These are phyloP conservation scores for Anastrepha ludens DNA, from an alignment of 1,140 invertebrate species.

Conservation along the genomic window DNA sequence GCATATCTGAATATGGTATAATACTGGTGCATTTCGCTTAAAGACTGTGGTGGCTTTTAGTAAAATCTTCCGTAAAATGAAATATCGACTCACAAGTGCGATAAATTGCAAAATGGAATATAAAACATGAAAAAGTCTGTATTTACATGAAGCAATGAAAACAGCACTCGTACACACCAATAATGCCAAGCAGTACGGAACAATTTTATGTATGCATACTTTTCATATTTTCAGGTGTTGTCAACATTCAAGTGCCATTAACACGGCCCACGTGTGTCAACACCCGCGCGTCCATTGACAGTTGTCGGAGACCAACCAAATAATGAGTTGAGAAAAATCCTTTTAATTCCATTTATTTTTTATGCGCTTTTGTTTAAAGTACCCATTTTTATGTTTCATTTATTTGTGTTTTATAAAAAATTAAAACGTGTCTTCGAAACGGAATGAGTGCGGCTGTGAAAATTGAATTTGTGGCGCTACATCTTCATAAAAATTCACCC, in stretches of 20 bases:
- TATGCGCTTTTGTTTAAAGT: background rate
- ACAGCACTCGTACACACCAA: background rate
- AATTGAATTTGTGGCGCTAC: conserved; percentile 30
- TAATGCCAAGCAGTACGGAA: no score
- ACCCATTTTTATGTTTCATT: background rate
- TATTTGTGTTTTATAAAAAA: background rate
- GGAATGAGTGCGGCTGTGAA: background rate
- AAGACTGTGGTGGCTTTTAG: no score
- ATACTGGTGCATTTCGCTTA: no score
- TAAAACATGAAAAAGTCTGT: conserved; percentile 36
- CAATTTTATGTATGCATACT: background rate
- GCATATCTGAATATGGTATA: no score
- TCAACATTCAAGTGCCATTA: conserved; percentile 45
- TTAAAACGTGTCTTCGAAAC: background rate
- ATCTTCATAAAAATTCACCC: conserved; percentile 15
- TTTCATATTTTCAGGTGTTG: conserved; percentile 41
- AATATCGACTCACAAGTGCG: background rate
- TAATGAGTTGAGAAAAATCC: conserved; percentile 44
- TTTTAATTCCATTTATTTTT: conserved; percentile 8
- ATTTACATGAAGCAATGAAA: conserved; percentile 12
- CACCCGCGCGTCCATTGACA: conserved; percentile 7
- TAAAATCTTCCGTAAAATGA: no score
- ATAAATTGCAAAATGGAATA: background rate
- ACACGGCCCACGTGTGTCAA: conserved; percentile 38
- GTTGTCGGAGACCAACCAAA: background rate